Conservation (phyloP, 1,140 invertebrate species). For the Formica exsecta region DNA sequence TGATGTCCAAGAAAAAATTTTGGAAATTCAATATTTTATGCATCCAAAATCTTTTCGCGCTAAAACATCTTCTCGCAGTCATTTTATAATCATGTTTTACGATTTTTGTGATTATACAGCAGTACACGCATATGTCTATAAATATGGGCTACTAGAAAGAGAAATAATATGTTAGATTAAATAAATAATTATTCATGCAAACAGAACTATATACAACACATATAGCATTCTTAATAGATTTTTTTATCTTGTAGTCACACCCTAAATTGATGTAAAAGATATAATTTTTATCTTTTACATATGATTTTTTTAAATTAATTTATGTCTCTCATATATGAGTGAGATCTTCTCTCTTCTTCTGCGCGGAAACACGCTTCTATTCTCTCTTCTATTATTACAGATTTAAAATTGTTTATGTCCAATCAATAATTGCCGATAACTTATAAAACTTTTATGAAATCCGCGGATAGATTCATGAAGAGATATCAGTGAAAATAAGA, state of each 20-base stretch:
- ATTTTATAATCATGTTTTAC: no score
- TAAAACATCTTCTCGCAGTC: background rate
- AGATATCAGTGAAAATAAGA: background rate
- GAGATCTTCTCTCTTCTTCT: background rate
- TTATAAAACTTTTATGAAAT: background rate
- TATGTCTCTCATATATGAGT: background rate
- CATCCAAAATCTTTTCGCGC: no score
- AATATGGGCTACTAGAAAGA: background rate
- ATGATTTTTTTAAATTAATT: background rate
- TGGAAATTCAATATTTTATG: background rate
- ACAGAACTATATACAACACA: no score
- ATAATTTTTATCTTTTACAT: no score
- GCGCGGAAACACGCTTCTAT: background rate
- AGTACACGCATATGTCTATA: background rate
- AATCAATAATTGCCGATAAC: background rate
- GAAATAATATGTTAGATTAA: no score
- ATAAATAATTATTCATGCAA: no score
- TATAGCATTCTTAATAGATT: no score
- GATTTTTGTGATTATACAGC: background rate
- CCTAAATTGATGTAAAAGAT: no score
- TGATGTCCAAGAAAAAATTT: slow-evolving; percentile 26
- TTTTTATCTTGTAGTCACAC: no score
- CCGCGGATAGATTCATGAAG: background rate
- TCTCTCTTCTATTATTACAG: background rate
- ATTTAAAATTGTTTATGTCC: background rate